Percentiles rank a stretch among this genome's conserved stretches.
These are phyloP conservation scores for Pristis pectinata DNA, from an alignment of 2,797 vertebrate species.

Conservation along the genomic window DNA sequence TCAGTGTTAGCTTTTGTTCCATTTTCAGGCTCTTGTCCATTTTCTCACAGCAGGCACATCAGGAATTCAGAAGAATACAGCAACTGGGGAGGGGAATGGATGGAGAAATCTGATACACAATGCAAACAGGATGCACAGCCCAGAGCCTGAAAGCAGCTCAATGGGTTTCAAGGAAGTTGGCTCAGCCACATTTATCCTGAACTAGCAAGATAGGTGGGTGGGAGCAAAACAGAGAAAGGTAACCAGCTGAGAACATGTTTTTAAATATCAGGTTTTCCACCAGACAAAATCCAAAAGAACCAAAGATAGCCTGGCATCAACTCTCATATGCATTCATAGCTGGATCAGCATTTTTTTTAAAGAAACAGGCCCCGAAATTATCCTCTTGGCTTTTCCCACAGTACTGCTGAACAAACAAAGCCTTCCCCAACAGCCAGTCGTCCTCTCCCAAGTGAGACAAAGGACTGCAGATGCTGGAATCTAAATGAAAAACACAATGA, in stretches of 20 bases:
- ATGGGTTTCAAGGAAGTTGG: constrained; percentile 29
- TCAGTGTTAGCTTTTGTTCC: not conserved
- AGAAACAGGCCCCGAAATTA: not conserved
- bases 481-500: too few species aligned
- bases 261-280: not conserved
- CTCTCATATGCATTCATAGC: not conserved
- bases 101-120: not conserved
- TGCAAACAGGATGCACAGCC: constrained; percentile 12
- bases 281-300: not conserved
- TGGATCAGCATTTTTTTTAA: too few species aligned
- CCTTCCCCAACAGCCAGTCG: too few species aligned
- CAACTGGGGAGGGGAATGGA: not conserved
- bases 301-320: not conserved
- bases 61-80: not conserved
- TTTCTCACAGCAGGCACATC: not conserved
- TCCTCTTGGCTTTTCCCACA: not conserved
- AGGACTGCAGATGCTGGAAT: too few species aligned
- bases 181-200: not conserved
- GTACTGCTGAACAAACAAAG: too few species aligned
- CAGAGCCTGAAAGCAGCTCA: not conserved
- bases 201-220: not conserved
- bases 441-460: too few species aligned
- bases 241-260: not conserved
- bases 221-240: not conserved
- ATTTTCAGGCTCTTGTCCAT: not conserved